A percentile compares a stretch with the other conserved stretches of the same genome.
Evolutionary conservation across 2,113 vertebrate genomes (phyloP).

Genomic region (Salvelinus namaycush): DNA sequence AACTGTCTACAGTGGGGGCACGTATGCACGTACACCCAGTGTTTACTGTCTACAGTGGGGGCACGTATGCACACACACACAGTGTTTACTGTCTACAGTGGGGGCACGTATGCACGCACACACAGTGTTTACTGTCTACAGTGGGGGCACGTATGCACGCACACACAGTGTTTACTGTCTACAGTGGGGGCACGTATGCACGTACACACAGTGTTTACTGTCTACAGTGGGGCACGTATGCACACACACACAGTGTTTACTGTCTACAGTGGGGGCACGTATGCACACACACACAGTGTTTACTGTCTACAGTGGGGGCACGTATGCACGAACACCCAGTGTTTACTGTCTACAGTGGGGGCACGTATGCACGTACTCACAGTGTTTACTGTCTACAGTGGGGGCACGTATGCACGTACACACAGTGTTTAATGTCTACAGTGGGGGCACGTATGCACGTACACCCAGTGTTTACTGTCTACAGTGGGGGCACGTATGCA

Average conservation of each 20-base stretch:
- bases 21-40: neutral
- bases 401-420: slow-evolving; percentile 46
- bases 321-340: slow-evolving; percentile 27
- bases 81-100: no score
- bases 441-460: slow-evolving; percentile 52
- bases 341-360: slow-evolving; percentile 60
- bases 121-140: neutral
- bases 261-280: slow-evolving; percentile 57
- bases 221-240: no score
- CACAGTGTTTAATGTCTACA: slow-evolving; percentile 49
- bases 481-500: slow-evolving; percentile 53
- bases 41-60: no score
- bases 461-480: slow-evolving; percentile 52
- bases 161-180: neutral
- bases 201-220: slow-evolving; percentile 9
- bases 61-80: neutral
- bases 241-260: neutral
- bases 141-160: no score
- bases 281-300: slow-evolving; percentile 38
- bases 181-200: no score
- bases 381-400: slow-evolving; percentile 56
- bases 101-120: neutral
- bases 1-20: no score
- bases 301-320: slow-evolving; percentile 59
- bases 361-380: slow-evolving; percentile 41